Evolutionary conservation across 1,140 invertebrate species (phyloP).

Genomic region (Calliphora vicina): DNA sequence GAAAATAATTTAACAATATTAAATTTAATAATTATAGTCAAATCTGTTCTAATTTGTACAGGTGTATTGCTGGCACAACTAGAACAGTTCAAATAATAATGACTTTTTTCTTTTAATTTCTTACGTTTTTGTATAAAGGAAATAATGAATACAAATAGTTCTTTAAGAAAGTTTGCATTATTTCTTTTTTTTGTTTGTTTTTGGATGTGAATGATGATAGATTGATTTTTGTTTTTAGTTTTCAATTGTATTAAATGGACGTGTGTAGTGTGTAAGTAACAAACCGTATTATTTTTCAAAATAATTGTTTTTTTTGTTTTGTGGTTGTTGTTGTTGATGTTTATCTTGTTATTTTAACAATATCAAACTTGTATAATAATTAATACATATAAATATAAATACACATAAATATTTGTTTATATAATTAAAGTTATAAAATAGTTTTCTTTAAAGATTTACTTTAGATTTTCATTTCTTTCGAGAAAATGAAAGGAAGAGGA

Average conservation of each 20-base stretch:
- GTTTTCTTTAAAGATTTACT: constrained; percentile 18
- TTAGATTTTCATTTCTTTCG: background rate
- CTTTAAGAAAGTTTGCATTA: constrained; percentile 10
- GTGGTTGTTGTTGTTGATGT: background rate
- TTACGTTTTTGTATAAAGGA: background rate
- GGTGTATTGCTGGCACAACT: background rate
- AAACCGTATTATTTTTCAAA: constrained; percentile 55
- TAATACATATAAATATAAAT: constrained; percentile 28
- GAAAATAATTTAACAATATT: background rate
- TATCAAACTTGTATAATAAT: constrained; percentile 26
- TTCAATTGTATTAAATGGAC: constrained; percentile 34
- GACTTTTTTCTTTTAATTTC: constrained; percentile 7
- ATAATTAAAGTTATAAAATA: constrained; percentile 23
- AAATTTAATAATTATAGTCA: background rate
- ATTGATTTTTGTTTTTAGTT: constrained; percentile 13
- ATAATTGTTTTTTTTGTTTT: background rate
- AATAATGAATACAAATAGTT: constrained; percentile 2
- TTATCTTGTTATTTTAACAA: constrained; percentile 25
- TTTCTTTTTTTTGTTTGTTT: constrained; percentile 7
- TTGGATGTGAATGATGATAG: constrained; percentile 3
- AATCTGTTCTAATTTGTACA: background rate
- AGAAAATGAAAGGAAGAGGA: background rate
- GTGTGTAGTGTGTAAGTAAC: constrained; percentile 56
- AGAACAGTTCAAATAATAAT: constrained; percentile 16
- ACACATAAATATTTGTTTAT: constrained; percentile 20